Percentiles rank a stretch among this genome's conserved stretches.
These are phyloP conservation scores for Scolopax mira DNA, from an alignment of 2,113 vertebrate species.

Conservation along the genomic window DNA sequence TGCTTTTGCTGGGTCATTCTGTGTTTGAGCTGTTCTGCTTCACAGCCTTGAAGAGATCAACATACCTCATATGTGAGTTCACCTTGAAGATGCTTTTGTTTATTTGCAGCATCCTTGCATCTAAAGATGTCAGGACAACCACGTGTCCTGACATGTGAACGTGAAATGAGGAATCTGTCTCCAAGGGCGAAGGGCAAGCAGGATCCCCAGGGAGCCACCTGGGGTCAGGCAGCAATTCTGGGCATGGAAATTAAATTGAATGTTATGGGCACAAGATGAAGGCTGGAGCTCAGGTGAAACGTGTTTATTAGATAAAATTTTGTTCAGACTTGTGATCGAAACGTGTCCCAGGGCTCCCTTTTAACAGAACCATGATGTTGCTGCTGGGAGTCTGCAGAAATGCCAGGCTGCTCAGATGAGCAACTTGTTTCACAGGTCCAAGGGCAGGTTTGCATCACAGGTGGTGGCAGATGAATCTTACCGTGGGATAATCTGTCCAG, in stretches of 20 bases:
- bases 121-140: neutral
- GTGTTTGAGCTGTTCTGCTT: neutral
- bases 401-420: neutral
- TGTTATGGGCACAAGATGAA: neutral
- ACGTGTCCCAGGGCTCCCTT: neutral
- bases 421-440: neutral
- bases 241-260: neutral
- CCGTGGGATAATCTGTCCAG: neutral
- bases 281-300: neutral
- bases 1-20: neutral
- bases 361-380: rapidly evolving
- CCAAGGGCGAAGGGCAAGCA: neutral
- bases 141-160: no score
- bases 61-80: rapidly evolving
- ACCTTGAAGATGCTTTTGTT: neutral
- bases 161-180: neutral
- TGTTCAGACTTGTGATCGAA: neutral
- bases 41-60: neutral
- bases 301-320: neutral
- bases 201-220: neutral
- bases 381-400: neutral
- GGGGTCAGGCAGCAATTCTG: neutral
- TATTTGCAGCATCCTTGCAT: neutral
- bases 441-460: no score
- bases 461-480: neutral